Evolutionary conservation across 2,113 vertebrate genomes (phyloP), one percentile per base, ranked within the genome.

Genomic region (Urocynchramus pylzowi): DNA sequence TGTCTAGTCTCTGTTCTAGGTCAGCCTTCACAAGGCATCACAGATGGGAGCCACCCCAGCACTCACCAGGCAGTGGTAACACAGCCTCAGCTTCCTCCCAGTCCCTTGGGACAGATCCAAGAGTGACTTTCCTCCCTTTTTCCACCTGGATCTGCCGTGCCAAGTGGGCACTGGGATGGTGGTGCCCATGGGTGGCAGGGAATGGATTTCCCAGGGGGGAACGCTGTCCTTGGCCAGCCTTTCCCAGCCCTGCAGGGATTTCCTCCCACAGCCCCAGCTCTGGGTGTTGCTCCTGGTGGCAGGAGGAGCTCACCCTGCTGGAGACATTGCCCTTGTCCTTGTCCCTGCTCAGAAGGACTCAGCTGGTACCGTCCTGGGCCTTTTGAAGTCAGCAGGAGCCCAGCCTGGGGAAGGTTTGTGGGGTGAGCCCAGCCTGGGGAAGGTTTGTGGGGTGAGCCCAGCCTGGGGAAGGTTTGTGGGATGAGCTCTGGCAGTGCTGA

Each of bases 151-250:
- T 49, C 61, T 88, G 60, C 37, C 1, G 0, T 21, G 16, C 9
- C 3, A 0, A 23, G 33, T 14, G 75, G 31, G 41, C 6, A 0
- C 7, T 44, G 68, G 47, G 53, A 31, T 7, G 20, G 33, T 26
- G 56, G 21, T 13, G 35, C 31, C 7, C 27, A 0, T 4, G n/a
- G 71, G 9, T 2, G 26, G 16, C 2, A 7, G 37, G 57, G 56
- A 26, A 5, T 3, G 16, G 27, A 16, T 60, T 26, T 80, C 41
- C 26, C 37, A 30, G 57, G 10, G 13, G 44, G 19, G 75, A 60
- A 13, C n/a, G 53, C 33, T 16, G 2, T 5, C 28, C 0, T 11
- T 10, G 28, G 56, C 22, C 50, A 65, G 42, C 44, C 35, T 61
- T 37, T 63, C 28, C 41, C 68, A 65, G 53, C 21, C 60, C 69